phyloP scores from a whole-genome alignment of 1,140 invertebrate genomes.

The Drosophila sproati region DNA sequence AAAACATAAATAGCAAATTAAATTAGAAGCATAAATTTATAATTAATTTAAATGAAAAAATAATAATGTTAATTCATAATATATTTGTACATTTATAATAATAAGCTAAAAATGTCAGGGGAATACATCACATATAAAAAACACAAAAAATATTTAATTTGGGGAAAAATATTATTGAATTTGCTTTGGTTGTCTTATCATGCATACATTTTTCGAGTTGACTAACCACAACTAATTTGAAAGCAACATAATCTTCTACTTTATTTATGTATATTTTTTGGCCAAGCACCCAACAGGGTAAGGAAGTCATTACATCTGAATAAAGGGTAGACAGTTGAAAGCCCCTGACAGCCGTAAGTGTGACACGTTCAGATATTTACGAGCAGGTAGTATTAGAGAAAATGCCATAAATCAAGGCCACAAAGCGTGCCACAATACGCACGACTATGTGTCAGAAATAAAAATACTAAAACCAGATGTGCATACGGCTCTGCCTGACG shows the following conservation, averaged over 20 bases:
- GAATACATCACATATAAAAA: no score
- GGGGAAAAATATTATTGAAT: no score
- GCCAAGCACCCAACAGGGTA: neutral
- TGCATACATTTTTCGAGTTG: neutral
- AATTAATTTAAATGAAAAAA: no score
- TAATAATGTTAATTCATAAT: no score
- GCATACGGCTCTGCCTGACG: slow-evolving; percentile 55
- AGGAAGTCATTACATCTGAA: slow-evolving; percentile 1
- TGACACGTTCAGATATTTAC: slow-evolving; percentile 46
- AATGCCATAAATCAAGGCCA: slow-evolving; percentile 41
- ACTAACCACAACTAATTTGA: neutral
- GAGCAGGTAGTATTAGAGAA: slow-evolving; percentile 34
- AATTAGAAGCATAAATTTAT: no score
- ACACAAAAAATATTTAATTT: no score
- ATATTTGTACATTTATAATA: no score
- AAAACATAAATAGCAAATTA: no score
- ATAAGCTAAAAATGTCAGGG: no score
- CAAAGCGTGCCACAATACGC: slow-evolving; percentile 21
- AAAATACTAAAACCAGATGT: slow-evolving; percentile 30
- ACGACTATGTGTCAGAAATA: slow-evolving; percentile 11
- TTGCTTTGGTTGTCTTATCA: no score
- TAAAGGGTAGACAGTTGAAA: slow-evolving; percentile 17
- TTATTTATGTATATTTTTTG: slow-evolving; percentile 5
- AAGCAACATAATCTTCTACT: slow-evolving; percentile 3
- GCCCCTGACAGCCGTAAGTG: slow-evolving; percentile 14